These are phyloP conservation scores for Drosophila kepulauana DNA, from an alignment of 1,140 invertebrate species.

Conservation along the genomic window DNA sequence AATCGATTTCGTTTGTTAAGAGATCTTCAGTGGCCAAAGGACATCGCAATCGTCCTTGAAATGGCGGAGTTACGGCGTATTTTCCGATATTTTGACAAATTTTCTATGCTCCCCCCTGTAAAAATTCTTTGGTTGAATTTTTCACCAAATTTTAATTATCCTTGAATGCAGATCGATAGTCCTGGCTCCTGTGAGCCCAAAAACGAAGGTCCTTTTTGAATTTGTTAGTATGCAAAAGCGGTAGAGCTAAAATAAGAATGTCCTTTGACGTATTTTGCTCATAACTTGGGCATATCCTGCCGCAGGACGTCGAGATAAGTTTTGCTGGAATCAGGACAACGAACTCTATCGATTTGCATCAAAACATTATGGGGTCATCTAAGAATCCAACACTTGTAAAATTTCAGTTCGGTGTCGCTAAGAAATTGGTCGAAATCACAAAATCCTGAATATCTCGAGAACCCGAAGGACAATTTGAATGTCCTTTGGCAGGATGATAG, in stretches of 20 bases:
- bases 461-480: background rate
- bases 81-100: background rate
- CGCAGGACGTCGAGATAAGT: background rate
- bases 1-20: background rate
- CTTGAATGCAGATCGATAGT: conserved; percentile 4
- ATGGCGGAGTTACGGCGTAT: background rate
- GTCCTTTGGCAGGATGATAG: background rate
- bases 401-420: background rate
- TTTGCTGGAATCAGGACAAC: background rate
- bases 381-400: background rate
- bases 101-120: background rate
- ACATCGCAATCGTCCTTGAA: background rate
- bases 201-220: background rate
- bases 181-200: background rate
- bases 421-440: background rate
- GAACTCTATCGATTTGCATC: background rate
- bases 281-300: background rate
- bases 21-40: background rate
- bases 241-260: background rate
- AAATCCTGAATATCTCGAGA: background rate
- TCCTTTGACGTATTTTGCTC: background rate
- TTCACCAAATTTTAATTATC: background rate
- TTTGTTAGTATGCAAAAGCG: background rate
- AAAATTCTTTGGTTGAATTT: background rate
- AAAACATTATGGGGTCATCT: conserved; percentile 8